Conservation (phyloP, 2,888 invertebrate genomes). For the Branchinecta sandiegonensis region DNA sequence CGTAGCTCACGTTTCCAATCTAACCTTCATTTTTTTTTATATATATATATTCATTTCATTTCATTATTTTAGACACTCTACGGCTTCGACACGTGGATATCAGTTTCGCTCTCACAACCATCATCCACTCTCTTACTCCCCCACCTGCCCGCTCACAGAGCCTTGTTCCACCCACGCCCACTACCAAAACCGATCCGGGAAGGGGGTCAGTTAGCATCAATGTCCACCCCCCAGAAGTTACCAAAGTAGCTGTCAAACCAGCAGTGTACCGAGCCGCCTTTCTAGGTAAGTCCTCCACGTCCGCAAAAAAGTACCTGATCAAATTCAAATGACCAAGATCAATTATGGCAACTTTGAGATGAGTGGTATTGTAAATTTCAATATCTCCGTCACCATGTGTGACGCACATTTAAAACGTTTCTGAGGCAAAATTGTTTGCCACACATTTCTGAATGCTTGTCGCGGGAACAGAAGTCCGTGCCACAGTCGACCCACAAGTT, state of each 20-base stretch:
- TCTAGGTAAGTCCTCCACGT: constrained; percentile 34
- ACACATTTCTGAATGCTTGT: too few species aligned
- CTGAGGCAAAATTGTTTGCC: too few species aligned
- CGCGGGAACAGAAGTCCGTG: too few species aligned
- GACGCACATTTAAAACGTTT: too few species aligned
- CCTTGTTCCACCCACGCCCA: constrained; percentile 42
- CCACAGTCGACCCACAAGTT: too few species aligned
- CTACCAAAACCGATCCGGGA: constrained; percentile 54
- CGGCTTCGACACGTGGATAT: constrained; percentile 78
- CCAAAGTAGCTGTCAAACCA: constrained; percentile 45
- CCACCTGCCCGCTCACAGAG: constrained; percentile 30
- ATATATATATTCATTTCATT: too few species aligned
- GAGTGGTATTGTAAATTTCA: too few species aligned
- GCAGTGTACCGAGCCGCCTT: constrained; percentile 39
- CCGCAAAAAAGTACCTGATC: background rate
- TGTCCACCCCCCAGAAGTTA: constrained; percentile 59
- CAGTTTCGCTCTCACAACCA: constrained; percentile 72
- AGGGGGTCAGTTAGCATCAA: constrained; percentile 64
- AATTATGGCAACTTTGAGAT: too few species aligned
- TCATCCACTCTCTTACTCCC: constrained; percentile 66
- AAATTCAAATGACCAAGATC: too few species aligned
- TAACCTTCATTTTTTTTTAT: too few species aligned
- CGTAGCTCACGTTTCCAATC: too few species aligned
- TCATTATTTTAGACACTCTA: constrained; percentile 55
- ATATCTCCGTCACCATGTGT: too few species aligned